phyloP scores from a whole-genome alignment of 2,888 invertebrate genomes.

The Gymnocheta viridis region DNA sequence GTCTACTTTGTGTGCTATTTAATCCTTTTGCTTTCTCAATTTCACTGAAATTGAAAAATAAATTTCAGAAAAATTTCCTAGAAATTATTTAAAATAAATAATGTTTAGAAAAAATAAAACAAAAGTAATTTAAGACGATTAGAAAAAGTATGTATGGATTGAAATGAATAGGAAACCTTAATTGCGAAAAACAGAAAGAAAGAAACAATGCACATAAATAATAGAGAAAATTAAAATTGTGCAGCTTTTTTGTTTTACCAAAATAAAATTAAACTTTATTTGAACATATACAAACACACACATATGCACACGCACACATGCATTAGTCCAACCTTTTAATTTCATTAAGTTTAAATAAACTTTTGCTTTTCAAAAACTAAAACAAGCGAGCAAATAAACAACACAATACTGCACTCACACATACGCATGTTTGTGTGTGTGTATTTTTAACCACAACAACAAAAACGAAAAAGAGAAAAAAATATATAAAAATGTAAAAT shows the following conservation, averaged over 20 bases:
- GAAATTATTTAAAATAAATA: neutral
- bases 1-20: neutral
- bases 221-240: slow-evolving; percentile 19
- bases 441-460: too few species aligned
- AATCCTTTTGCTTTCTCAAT: neutral
- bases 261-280: neutral
- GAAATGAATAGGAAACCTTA: slow-evolving; percentile 18
- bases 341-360: slow-evolving; percentile 39
- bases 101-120: neutral
- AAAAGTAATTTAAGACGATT: slow-evolving; percentile 5
- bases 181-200: slow-evolving; percentile 6
- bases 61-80: neutral
- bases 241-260: neutral
- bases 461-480: too few species aligned
- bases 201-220: slow-evolving; percentile 7
- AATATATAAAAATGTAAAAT: neutral
- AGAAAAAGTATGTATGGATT: neutral
- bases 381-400: neutral
- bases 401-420: neutral
- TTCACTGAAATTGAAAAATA: neutral
- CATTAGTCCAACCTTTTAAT: neutral
- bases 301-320: too few species aligned
- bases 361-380: slow-evolving; percentile 16
- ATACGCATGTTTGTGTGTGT: too few species aligned
- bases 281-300: neutral